Base-by-base conservation (phyloP, 2,113 vertebrate genomes). In the Tachysurus vachellii region DNA sequence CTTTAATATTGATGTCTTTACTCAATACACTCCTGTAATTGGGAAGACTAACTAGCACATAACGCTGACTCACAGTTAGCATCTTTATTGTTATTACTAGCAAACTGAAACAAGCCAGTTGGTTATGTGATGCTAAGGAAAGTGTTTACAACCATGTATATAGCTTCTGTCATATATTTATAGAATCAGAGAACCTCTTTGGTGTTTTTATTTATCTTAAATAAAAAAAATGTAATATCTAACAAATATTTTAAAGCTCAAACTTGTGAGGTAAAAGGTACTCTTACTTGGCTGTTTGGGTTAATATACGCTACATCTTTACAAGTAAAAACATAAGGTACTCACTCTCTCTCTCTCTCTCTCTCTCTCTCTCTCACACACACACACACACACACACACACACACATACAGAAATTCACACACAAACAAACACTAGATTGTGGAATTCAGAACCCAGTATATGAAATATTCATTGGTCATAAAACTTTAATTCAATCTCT, bases 391-490 rank as follows among this genome's bases (percentile, higher is more conserved):
- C 84, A 64, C 70, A 62, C 79, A 87, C 82, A 50, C 44, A 76
- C 84, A 80, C 71, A 73, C 85, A 84, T 70, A 82, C 57, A n/a
- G 50, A 79, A 85, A 50, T 68, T 56, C 89, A 88, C 91, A 82
- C 84, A 91, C 89, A 91, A 90, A 88, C 83, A 89, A 59, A 77
- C 13, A 92, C 71, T 85, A 87, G 70, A 95, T 91, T 94, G 92
- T 93, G 93, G 94, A 93, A 95, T 95, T 95, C 93, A 95, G 93
- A 93, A 93, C 92, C 92, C 93, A 93, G 92, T 90, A 92, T 93
- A 95, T 95, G 91, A 95, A 95, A 95, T 95, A 95, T 95, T 94
- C 91, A 95, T 95, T 91, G 93, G 91, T 94, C 92, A 95, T 95
- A 94, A 94, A 95, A 94, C 91, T 95, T 95, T 95, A 92, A 95